Evolutionary conservation across 2,113 vertebrate genomes (phyloP).

Genomic region (Collichthys lucidus): DNA sequence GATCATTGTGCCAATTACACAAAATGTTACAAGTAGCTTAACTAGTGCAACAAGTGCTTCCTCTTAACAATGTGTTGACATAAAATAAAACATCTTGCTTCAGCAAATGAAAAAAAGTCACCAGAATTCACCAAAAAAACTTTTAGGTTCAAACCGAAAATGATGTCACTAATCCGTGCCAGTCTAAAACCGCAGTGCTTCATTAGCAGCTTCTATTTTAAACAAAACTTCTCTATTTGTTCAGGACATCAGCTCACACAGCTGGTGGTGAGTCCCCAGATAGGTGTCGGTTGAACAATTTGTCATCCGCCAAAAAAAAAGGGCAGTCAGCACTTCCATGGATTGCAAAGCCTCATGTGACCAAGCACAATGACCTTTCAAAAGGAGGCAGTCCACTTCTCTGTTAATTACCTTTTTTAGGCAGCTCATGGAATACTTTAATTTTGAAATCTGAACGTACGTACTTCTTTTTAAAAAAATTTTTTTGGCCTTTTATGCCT

Average conservation of each 20-base stretch:
- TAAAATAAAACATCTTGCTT: background rate
- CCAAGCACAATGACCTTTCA: background rate
- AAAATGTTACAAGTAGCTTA: background rate
- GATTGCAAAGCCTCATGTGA: constrained; percentile 48
- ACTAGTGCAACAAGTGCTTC: background rate
- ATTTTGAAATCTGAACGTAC: background rate
- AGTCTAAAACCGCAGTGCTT: background rate
- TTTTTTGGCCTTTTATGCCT: too few species aligned
- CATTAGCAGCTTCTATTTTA: constrained; percentile 3
- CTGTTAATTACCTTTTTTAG: background rate
- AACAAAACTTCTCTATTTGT: constrained; percentile 16
- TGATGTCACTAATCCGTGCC: background rate
- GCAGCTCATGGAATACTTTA: background rate
- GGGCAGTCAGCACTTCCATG: constrained; percentile 28
- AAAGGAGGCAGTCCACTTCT: background rate
- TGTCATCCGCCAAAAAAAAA: constrained; percentile 36
- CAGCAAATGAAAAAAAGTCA: background rate
- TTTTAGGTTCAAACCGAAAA: background rate
- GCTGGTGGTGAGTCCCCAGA: constrained; percentile 5
- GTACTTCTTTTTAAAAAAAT: too few species aligned
- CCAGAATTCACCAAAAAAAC: background rate
- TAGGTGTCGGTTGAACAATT: constrained; percentile 18
- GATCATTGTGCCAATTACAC: background rate
- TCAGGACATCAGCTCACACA: constrained; percentile 26
- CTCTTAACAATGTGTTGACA: background rate